Conservation (phyloP, 1,140 invertebrate species). For the Aleiodes sp. region DNA sequence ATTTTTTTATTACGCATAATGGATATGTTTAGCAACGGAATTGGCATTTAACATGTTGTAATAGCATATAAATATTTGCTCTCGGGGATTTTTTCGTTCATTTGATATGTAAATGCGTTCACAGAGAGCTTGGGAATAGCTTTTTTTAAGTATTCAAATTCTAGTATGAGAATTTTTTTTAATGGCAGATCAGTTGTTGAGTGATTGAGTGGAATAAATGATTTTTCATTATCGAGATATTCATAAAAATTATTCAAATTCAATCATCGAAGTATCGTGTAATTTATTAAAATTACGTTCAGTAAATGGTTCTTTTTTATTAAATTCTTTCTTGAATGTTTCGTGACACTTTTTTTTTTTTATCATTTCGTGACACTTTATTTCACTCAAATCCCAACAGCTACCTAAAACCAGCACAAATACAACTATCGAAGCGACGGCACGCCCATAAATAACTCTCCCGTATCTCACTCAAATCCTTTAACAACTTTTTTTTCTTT, state of each 20-base stretch:
- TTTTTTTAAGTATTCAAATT: not conserved
- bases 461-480: not conserved
- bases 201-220: too few relatives aligned
- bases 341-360: too few relatives aligned
- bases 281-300: too few relatives aligned
- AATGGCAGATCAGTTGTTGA: too few relatives aligned
- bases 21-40: constrained; percentile 17
- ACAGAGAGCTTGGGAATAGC: constrained; percentile 8
- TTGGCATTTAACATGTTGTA: constrained; percentile 7
- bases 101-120: constrained; percentile 6
- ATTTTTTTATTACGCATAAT: constrained; percentile 5
- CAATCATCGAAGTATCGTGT: too few relatives aligned
- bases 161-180: constrained; percentile 1
- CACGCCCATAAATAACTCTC: not conserved
- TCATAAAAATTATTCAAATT: too few relatives aligned
- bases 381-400: not conserved
- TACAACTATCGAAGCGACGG: constrained; percentile 8
- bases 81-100: constrained; percentile 1
- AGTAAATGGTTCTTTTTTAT: too few relatives aligned
- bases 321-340: too few relatives aligned
- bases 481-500: not conserved
- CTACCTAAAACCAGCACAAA: not conserved
- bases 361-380: too few relatives aligned
- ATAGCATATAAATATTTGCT: constrained; percentile 14
- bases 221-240: too few relatives aligned